Evolutionary conservation across 2,797 vertebrate genomes (phyloP).

Genomic region (Thripadectes ignobilis): DNA sequence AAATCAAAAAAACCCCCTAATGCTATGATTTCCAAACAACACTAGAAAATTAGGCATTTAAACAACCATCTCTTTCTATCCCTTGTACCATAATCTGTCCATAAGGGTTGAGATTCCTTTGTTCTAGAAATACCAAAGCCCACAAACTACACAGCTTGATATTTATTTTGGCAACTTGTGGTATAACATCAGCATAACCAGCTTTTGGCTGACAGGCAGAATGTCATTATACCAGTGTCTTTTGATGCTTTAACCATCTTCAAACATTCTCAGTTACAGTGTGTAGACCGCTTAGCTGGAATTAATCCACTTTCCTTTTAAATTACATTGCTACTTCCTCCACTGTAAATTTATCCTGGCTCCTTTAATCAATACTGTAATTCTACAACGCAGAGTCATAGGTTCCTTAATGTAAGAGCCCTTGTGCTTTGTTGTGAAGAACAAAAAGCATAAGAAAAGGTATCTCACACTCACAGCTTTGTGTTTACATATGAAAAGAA

Average conservation of each 20-base stretch:
- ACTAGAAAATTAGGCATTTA: not conserved
- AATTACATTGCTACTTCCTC: not conserved
- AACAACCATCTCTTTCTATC: not conserved
- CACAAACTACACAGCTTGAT: not conserved
- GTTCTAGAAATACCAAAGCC: not conserved
- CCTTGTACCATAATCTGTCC: not conserved
- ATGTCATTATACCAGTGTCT: not conserved
- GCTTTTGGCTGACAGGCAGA: not conserved
- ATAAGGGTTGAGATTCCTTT: not conserved
- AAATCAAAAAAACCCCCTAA: no score
- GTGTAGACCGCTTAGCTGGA: not conserved
- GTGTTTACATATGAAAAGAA: not conserved
- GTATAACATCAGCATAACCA: not conserved
- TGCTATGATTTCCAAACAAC: not conserved
- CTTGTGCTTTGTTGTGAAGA: not conserved
- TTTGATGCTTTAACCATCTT: conserved; percentile 23
- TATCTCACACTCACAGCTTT: not conserved
- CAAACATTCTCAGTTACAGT: conserved; percentile 16
- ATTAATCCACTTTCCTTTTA: conserved; percentile 23
- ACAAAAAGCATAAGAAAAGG: conserved; percentile 11
- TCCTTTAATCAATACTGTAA: not conserved
- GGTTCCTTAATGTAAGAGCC: not conserved
- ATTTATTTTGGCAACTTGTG: conserved; percentile 37
- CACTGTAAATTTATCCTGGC: conserved; percentile 8
- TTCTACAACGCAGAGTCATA: conserved; percentile 17